These are phyloP conservation scores for Struthio camelus DNA, from an alignment of 2,113 vertebrate genomes.

Conservation along the genomic window DNA sequence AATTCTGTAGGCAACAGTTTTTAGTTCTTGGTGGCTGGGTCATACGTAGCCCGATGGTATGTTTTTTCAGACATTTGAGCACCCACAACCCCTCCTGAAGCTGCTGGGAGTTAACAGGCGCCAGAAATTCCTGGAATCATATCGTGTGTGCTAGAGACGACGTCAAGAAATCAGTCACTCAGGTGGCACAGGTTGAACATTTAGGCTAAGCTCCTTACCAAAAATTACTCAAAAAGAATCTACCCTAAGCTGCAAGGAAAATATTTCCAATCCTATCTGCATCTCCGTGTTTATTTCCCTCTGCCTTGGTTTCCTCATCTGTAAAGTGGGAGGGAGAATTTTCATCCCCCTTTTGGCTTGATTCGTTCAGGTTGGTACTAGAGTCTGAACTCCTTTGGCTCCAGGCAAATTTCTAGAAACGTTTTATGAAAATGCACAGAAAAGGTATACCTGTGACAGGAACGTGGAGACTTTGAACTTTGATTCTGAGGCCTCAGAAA, in stretches of 20 bases:
- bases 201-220: not conserved
- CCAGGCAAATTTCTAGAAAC: not conserved
- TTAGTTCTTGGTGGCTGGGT: not conserved
- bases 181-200: not conserved
- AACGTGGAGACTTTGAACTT: not conserved
- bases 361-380: not conserved
- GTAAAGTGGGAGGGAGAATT: rapidly evolving
- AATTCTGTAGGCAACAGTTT: not conserved
- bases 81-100: not conserved
- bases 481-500: not conserved
- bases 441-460: not conserved
- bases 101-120: not conserved
- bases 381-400: not conserved
- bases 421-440: not conserved
- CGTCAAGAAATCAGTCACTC: not conserved
- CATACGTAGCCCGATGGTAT: no score
- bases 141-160: not conserved
- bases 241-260: not conserved
- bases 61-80: not conserved
- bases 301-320: not conserved
- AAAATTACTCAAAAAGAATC: not conserved
- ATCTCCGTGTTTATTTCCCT: not conserved
- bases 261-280: not conserved
- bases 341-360: not conserved
- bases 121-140: not conserved